Evolutionary conservation across 2,888 invertebrate genomes (phyloP).

Genomic region (Serrognathus titanus): DNA sequence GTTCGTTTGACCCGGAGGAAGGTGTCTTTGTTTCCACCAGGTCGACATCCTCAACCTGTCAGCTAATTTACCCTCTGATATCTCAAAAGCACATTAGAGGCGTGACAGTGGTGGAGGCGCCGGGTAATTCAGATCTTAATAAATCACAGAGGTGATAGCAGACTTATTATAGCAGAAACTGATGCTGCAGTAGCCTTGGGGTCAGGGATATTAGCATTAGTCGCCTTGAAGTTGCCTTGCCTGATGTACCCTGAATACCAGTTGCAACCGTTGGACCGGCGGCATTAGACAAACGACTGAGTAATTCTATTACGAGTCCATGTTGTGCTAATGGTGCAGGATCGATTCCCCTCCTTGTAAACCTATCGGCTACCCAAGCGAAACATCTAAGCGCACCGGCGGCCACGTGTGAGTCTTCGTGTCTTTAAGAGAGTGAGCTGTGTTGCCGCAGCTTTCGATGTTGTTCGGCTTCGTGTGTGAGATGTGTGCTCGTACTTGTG

Average conservation of each 20-base stretch:
- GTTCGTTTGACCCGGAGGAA: no score
- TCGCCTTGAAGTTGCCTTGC: constrained; percentile 31
- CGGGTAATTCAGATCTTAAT: constrained; percentile 82
- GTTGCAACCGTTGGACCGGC: constrained; percentile 49
- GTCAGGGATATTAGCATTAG: constrained; percentile 45
- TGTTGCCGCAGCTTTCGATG: constrained; percentile 10
- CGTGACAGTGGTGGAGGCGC: no score
- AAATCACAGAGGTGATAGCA: constrained; percentile 92
- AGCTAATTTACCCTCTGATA: no score
- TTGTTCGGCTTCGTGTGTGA: constrained; percentile 10
- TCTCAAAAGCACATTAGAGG: no score
- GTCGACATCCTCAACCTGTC: no score
- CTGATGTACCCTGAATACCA: constrained; percentile 51
- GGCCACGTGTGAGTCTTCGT: constrained; percentile 89
- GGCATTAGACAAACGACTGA: constrained; percentile 70
- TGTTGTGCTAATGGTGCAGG: constrained; percentile 94
- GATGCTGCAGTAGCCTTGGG: constrained; percentile 71
- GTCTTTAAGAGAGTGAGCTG: constrained; percentile 69
- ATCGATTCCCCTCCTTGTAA: constrained; percentile 91
- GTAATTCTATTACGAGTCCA: constrained; percentile 85
- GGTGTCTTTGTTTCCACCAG: no score
- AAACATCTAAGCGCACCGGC: constrained; percentile 97
- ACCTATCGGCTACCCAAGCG: constrained; percentile 95
- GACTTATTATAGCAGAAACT: constrained; percentile 93
- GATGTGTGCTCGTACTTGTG: constrained; percentile 13